Base-by-base conservation (phyloP, 1,140 invertebrate species). In the Hylyphantes graminicola region DNA sequence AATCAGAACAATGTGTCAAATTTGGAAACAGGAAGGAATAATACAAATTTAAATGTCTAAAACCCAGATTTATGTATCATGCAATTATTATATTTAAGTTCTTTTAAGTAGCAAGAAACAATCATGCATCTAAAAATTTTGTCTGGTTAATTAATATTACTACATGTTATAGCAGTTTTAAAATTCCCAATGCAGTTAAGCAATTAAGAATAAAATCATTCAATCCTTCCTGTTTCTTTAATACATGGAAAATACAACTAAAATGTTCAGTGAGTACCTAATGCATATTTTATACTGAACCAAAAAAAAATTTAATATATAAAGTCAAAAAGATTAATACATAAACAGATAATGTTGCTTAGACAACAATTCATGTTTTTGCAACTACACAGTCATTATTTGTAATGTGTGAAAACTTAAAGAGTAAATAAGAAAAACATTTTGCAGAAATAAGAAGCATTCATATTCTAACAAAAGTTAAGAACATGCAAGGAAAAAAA, bases 211-310 rank as follows among this genome's bases (percentile, higher is more conserved):
- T 59, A 12, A 59, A 59, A 59, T 59, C n/a, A 59, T 2, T 65
- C 54, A 70, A 48, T 7, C 35, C 80, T 83, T 75, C 80, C 80
- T 65, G 63, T 75, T 72, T 61, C 72, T 48, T 53, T 61, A 59
- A 70, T 67, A 80, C 76, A 80, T 70, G 51, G 15, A 63, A 35
- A 73, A 73, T 61, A 63, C 48, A 70, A 68, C 61, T 64, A 57
- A 63, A 80, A 63, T 48, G 67, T 80, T 70, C 78, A 80, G 68
- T 55, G 21, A 54, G 15, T 73, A 54, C 17, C 73, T 81, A 48
- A 78, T 63, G 72, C 67, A n/a, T 63, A 61, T 73, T 73, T 78
- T 19, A 61, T 80, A 81, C 79, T 81, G 79, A 81, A 81, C 78
- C 72, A 35, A 5, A 63, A 73, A 73, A 21, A 80, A 80, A 68